phyloP scores from a whole-genome alignment of 2,888 invertebrate genomes.

The Tupiocoris notatus region DNA sequence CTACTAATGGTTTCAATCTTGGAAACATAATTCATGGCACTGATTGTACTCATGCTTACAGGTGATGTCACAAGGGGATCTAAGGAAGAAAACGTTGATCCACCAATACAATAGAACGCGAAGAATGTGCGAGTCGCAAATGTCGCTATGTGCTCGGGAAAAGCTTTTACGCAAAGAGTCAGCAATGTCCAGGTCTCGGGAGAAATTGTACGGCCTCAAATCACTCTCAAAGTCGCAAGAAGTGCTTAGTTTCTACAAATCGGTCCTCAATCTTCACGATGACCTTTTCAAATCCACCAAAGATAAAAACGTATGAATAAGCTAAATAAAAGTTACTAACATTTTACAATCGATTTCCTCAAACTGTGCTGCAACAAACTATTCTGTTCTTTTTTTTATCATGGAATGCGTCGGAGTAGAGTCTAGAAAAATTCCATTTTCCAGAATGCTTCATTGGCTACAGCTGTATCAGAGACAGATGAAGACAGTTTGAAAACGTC shows the following conservation, averaged over 20 bases:
- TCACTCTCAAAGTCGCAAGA: constrained; percentile 58
- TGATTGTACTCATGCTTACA: too few species aligned
- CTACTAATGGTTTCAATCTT: background rate
- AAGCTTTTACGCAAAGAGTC: constrained; percentile 48
- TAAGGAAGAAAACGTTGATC: constrained; percentile 49
- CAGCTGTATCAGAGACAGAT: constrained; percentile 4
- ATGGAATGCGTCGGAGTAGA: too few species aligned
- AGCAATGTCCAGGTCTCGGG: constrained; percentile 55
- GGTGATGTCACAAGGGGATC: constrained; percentile 49
- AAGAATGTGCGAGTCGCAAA: constrained; percentile 56
- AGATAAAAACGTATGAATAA: constrained; percentile 26
- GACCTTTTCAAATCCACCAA: constrained; percentile 32
- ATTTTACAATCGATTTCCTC: too few species aligned
- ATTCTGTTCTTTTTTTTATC: too few species aligned
- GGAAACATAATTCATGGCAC: background rate
- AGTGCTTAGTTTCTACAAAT: constrained; percentile 56
- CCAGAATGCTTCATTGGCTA: background rate
- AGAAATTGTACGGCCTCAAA: constrained; percentile 57
- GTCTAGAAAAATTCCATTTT: too few species aligned
- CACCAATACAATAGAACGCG: constrained; percentile 52
- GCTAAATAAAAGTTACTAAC: too few species aligned
- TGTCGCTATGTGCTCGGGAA: constrained; percentile 55
- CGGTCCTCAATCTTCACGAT: constrained; percentile 46
- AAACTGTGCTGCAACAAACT: too few species aligned
- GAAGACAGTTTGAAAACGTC: background rate